Evolutionary conservation across 35 echinoderm and acorn worm genomes (phyloP).

Genomic region (Apostichopus parvimensis): DNA sequence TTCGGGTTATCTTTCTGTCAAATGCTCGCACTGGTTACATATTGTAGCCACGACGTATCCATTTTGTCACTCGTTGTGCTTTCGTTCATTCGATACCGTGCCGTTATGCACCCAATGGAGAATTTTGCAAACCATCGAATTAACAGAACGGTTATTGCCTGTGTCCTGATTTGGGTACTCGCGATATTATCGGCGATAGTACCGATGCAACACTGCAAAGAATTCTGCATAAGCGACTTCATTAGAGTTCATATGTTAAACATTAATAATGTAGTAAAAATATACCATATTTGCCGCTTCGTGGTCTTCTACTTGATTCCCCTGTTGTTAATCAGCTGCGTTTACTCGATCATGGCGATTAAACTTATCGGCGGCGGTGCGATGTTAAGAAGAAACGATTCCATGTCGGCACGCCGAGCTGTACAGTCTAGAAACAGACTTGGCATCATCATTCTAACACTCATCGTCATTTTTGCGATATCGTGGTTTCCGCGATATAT

Average conservation of each 20-base stretch:
- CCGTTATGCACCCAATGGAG: constrained; percentile 37
- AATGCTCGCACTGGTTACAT: not conserved
- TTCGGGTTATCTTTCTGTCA: constrained; percentile 17
- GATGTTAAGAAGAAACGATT: constrained; percentile 13
- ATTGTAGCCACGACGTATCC: constrained; percentile 21
- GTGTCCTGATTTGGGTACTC: not conserved
- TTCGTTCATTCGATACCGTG: constrained; percentile 18
- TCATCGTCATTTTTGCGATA: constrained; percentile 31
- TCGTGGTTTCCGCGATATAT: constrained; percentile 34
- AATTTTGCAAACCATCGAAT: not conserved
- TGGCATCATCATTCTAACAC: constrained; percentile 18
- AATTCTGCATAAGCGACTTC: not conserved
- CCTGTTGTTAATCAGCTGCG: not conserved
- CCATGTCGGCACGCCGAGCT: constrained; percentile 3
- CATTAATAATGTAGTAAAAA: not conserved
- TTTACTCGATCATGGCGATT: constrained; percentile 23
- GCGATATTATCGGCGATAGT: not conserved
- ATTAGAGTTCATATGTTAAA: not conserved
- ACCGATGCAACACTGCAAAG: not conserved
- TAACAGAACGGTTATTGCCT: not conserved
- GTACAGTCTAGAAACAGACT: constrained; percentile 31
- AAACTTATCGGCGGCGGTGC: constrained; percentile 4
- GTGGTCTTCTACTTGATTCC: not conserved
- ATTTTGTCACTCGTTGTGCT: constrained; percentile 30
- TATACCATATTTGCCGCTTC: not conserved